Percentiles rank a stretch among this genome's conserved stretches.
Conservation (phyloP, 2,797 vertebrate species). For the Pseudochaenichthys georgianus region DNA sequence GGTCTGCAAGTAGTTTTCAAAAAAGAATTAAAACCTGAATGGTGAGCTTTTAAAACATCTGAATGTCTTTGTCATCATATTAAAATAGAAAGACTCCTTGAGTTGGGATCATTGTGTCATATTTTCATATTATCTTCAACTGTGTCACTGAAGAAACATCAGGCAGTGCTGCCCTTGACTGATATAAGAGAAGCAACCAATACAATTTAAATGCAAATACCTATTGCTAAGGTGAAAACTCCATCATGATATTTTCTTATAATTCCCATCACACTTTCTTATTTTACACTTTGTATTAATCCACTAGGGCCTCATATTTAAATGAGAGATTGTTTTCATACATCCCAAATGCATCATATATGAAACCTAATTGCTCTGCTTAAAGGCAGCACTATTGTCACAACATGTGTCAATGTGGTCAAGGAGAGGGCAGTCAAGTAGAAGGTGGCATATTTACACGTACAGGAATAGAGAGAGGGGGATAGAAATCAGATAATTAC, state of each 20-base stretch:
- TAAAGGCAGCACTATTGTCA: not conserved
- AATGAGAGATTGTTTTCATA: not conserved
- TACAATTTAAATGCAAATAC: not conserved
- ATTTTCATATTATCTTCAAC: too few species aligned
- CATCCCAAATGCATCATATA: not conserved
- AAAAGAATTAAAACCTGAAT: too few species aligned
- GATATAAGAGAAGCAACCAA: not conserved
- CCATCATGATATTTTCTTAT: not conserved
- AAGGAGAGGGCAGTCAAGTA: not conserved
- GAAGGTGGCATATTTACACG: not conserved
- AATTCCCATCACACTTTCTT: not conserved
- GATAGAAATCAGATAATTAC: constrained; percentile 20
- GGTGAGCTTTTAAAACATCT: not conserved
- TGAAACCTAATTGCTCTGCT: not conserved
- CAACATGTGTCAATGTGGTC: not conserved
- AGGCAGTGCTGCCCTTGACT: not conserved
- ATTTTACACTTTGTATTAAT: not conserved
- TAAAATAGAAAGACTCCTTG: not conserved
- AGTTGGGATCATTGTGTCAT: not conserved
- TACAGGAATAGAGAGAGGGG: not conserved
- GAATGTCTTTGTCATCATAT: not conserved
- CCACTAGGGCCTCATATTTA: not conserved
- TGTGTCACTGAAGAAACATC: not conserved
- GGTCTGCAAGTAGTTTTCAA: not conserved
- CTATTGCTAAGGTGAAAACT: not conserved